These are phyloP conservation scores for Agrilus cyanescens DNA, from an alignment of 2,888 invertebrate genomes.

Conservation along the genomic window DNA sequence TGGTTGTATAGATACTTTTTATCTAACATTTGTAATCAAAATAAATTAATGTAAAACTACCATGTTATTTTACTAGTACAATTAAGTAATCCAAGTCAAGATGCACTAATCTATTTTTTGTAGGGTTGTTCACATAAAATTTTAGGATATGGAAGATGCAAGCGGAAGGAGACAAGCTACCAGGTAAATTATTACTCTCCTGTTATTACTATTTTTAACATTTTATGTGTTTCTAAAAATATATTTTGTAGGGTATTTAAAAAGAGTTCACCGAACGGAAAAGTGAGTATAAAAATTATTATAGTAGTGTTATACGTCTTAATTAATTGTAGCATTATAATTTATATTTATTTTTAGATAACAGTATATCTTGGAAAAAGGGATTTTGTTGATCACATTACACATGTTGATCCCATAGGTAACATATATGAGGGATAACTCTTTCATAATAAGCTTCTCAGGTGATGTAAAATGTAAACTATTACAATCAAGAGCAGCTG, in stretches of 20 bases:
- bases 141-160: slow-evolving; percentile 53
- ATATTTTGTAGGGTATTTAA: slow-evolving; percentile 71
- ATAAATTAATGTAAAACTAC: no score
- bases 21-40: no score
- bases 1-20: no score
- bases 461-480: no score
- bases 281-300: slow-evolving; percentile 42
- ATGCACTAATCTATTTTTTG: no score
- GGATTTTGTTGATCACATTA: slow-evolving; percentile 86
- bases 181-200: slow-evolving; percentile 25
- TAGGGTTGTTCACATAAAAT: slow-evolving; percentile 6
- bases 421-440: slow-evolving; percentile 25
- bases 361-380: slow-evolving; percentile 85
- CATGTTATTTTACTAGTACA: no score
- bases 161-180: slow-evolving; percentile 66
- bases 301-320: slow-evolving; percentile 1
- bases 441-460: background rate
- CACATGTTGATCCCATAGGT: slow-evolving; percentile 87
- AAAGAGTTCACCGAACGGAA: slow-evolving; percentile 94
- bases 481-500: no score
- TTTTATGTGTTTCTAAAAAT: slow-evolving; percentile 7
- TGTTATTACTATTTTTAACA: background rate
- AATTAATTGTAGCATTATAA: background rate
- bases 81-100: no score
- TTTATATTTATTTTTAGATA: slow-evolving; percentile 42